Evolutionary conservation across 2,113 vertebrate species (phyloP).

Genomic region (Otis tarda): DNA sequence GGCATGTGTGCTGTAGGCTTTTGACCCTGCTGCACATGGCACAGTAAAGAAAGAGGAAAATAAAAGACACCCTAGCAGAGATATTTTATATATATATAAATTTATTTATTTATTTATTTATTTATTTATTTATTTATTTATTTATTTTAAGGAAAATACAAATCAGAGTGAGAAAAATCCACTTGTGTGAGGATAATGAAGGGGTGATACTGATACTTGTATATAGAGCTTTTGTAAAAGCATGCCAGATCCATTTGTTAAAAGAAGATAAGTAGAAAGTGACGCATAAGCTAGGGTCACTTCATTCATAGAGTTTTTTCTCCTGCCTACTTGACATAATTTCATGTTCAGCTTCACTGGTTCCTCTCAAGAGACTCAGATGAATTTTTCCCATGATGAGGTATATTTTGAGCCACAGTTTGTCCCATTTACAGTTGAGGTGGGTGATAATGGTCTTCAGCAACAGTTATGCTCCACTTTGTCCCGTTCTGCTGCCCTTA

Average conservation of each 20-base stretch:
- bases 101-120: not conserved
- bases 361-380: not conserved
- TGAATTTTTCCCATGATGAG: not conserved
- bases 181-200: not conserved
- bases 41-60: not conserved
- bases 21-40: not conserved
- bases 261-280: not conserved
- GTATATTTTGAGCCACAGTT: not conserved
- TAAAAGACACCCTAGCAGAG: not conserved
- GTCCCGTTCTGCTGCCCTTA: not conserved
- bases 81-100: not conserved
- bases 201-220: not conserved
- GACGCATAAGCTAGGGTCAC: not conserved
- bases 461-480: not conserved
- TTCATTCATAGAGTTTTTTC: not conserved
- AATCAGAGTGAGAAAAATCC: not conserved
- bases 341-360: not conserved
- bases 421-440: rapidly evolving
- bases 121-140: too few relatives aligned
- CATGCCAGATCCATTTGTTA: not conserved
- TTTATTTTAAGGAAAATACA: not conserved
- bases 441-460: not conserved
- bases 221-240: not conserved
- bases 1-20: not conserved
- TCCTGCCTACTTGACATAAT: not conserved